Conservation (phyloP, 1,140 invertebrate genomes). For the Dinoponera quadriceps region DNA sequence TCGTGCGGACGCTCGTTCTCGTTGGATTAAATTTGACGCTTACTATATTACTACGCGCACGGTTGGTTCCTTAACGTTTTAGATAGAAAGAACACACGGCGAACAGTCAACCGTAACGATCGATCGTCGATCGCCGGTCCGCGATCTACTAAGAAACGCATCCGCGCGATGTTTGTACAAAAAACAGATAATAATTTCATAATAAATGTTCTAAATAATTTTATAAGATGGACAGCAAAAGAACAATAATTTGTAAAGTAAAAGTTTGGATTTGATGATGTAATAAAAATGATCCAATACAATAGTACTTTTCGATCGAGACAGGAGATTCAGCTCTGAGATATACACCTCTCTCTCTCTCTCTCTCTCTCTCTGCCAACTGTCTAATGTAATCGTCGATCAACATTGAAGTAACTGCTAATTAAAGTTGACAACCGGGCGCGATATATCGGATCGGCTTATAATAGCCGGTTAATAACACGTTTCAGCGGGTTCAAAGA, state of each 20-base stretch:
- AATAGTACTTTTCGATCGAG: no score
- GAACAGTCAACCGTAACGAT: constrained; percentile 14
- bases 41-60: constrained; percentile 70
- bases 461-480: constrained; percentile 41
- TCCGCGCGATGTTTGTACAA: not conserved
- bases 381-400: constrained; percentile 9
- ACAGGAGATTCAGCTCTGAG: no score
- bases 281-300: no score
- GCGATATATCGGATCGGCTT: constrained; percentile 22
- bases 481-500: constrained; percentile 33
- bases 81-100: constrained; percentile 39
- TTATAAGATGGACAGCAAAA: no score
- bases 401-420: not conserved
- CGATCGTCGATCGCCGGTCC: not conserved
- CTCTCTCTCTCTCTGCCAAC: not conserved
- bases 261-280: no score
- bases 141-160: not conserved
- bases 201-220: no score
- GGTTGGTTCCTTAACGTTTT: constrained; percentile 78
- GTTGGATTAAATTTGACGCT: constrained; percentile 80
- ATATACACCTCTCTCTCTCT: no score
- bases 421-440: constrained; percentile 31
- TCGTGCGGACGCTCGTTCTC: constrained; percentile 54
- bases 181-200: no score
- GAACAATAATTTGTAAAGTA: no score